These are phyloP conservation scores for Ptychochromis oligacanthus DNA, from an alignment of 2,113 vertebrate genomes.

Conservation along the genomic window DNA sequence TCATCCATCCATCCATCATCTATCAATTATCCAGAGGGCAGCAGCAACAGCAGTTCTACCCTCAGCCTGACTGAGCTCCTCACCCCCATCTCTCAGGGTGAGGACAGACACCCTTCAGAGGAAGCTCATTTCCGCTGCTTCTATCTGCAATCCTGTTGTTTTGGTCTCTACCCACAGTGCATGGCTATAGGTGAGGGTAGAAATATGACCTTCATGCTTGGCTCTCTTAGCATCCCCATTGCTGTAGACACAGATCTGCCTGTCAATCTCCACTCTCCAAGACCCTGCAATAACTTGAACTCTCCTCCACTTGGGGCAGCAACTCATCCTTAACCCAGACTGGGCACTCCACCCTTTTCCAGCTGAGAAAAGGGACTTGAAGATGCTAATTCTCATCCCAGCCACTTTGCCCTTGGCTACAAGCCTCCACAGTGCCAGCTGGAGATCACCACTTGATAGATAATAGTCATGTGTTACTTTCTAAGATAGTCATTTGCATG, in stretches of 20 bases:
- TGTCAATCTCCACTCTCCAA: not conserved
- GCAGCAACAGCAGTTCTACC: too few species aligned
- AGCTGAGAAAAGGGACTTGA: too few species aligned
- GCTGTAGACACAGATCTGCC: too few species aligned
- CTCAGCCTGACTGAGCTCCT: not conserved
- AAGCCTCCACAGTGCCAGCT: too few species aligned
- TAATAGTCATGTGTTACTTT: too few species aligned
- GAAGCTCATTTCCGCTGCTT: not conserved
- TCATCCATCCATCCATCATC: not conserved
- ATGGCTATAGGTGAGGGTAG: not conserved
- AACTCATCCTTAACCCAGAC: not conserved
- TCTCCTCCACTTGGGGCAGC: not conserved
- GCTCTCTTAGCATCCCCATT: not conserved
- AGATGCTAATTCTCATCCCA: too few species aligned
- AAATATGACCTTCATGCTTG: not conserved
- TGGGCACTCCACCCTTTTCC: not conserved
- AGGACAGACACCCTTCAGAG: too few species aligned
- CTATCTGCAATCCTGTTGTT: not conserved
- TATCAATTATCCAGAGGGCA: not conserved
- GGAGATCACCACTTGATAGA: too few species aligned
- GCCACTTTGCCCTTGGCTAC: too few species aligned
- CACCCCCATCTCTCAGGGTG: too few species aligned
- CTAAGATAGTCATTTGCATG: too few species aligned
- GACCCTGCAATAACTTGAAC: fast-evolving
- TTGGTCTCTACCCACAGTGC: not conserved